Evolutionary conservation across 2,797 vertebrate species (phyloP).

Genomic region (Malurus splendens): DNA sequence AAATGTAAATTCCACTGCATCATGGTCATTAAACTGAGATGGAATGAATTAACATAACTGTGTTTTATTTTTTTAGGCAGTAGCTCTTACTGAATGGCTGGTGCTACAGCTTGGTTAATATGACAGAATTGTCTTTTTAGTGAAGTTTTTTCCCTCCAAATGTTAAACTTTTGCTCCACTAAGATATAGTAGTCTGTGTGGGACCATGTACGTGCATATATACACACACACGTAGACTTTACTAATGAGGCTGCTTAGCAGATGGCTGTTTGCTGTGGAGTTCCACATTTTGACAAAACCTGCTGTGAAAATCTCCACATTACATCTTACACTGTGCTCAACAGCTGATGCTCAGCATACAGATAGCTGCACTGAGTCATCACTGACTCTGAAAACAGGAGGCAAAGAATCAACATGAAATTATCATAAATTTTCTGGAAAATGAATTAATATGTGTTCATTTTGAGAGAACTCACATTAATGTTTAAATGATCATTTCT

Average conservation of each 20-base stretch:
- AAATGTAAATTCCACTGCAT: neutral
- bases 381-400: slow-evolving; percentile 52
- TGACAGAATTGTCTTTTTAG: neutral
- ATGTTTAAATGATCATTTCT: slow-evolving; percentile 20
- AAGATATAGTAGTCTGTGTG: neutral
- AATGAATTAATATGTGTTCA: slow-evolving; percentile 30
- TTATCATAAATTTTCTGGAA: slow-evolving; percentile 54
- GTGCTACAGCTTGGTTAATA: neutral
- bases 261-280: slow-evolving; percentile 58
- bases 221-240: neutral
- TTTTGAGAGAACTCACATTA: slow-evolving; percentile 36
- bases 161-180: neutral
- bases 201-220: neutral
- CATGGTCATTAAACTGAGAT: neutral
- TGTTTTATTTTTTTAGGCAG: neutral
- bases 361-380: slow-evolving; percentile 38
- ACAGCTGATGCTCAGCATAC: slow-evolving; percentile 54
- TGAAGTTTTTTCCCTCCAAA: neutral
- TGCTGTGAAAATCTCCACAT: slow-evolving; percentile 45
- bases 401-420: slow-evolving; percentile 54
- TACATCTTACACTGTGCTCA: slow-evolving; percentile 39
- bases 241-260: slow-evolving; percentile 34
- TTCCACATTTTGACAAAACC: slow-evolving; percentile 57
- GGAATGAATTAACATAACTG: neutral
- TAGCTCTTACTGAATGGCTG: neutral